Percentiles rank a stretch among this genome's conserved stretches.
Conservation (phyloP, 23 tunicate genomes). For the Pegea sp. region DNA sequence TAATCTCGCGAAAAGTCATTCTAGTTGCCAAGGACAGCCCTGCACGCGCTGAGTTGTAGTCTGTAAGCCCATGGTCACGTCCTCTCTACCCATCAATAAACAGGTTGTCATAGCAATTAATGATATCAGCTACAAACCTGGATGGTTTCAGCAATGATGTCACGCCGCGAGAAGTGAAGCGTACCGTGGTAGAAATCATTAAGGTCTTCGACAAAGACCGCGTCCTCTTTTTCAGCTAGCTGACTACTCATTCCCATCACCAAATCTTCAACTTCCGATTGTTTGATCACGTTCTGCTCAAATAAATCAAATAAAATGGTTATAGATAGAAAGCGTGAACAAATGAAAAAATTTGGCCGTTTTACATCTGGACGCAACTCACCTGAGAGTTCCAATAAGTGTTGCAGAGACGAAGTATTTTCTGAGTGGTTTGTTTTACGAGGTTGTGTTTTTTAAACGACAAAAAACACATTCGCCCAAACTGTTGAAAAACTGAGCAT, state of each 20-base stretch:
- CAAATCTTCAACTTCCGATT: slow-evolving; percentile 28
- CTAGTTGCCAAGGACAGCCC: slow-evolving; percentile 1
- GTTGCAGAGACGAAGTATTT: slow-evolving; percentile 41
- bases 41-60: slow-evolving; percentile 66
- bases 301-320: not conserved
- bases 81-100: slow-evolving; percentile 37
- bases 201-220: slow-evolving; percentile 60
- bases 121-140: slow-evolving; percentile 22
- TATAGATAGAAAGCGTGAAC: not conserved
- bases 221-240: slow-evolving; percentile 58
- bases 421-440: no score
- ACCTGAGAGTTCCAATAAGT: slow-evolving; percentile 61
- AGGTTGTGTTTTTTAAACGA: no score
- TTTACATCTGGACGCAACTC: no score
- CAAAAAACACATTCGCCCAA: no score
- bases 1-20: slow-evolving; percentile 18
- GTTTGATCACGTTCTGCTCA: slow-evolving; percentile 38
- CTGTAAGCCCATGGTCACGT: slow-evolving; percentile 81
- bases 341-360: not conserved
- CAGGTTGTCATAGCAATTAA: not conserved
- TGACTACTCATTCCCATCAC: slow-evolving; percentile 91
- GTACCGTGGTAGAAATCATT: slow-evolving; percentile 48
- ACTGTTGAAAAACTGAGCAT: no score
- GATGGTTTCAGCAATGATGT: slow-evolving; percentile 66
- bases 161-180: slow-evolving; percentile 52